phyloP scores from a whole-genome alignment of 2,797 vertebrate species.

The Ispidina lecontei region DNA sequence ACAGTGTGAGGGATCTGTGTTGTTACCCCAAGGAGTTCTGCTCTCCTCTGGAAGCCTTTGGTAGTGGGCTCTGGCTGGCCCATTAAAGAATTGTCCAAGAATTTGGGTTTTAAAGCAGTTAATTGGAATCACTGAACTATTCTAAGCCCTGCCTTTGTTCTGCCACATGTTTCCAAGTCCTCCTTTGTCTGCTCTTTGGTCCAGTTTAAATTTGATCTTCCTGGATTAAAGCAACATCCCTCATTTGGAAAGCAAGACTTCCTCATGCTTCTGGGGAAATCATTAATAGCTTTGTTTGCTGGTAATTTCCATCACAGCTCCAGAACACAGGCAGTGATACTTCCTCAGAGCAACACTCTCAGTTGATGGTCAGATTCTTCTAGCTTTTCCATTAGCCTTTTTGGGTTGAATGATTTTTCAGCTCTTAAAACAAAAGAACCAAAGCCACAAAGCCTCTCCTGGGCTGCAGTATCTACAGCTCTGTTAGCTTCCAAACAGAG shows the following conservation, averaged over 20 bases:
- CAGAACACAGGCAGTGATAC: neutral
- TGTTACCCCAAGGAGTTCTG: neutral
- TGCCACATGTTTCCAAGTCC: neutral
- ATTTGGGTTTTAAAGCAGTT: neutral
- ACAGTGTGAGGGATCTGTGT: neutral
- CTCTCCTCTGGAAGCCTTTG: neutral
- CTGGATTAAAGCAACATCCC: slow-evolving; percentile 52
- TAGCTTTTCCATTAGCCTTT: neutral
- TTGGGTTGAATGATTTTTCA: neutral
- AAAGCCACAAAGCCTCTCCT: neutral
- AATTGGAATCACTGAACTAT: neutral
- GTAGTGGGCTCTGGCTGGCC: neutral
- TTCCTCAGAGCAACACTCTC: neutral
- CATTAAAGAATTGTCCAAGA: neutral
- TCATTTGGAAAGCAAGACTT: slow-evolving; percentile 57
- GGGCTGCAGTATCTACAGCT: neutral
- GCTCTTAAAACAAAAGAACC: neutral
- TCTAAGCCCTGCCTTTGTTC: neutral
- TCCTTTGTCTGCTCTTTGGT: slow-evolving; percentile 59
- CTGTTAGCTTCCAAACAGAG: neutral
- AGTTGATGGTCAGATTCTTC: neutral
- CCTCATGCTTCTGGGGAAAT: slow-evolving; percentile 52
- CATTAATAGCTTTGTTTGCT: slow-evolving; percentile 17
- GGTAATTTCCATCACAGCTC: slow-evolving; percentile 41
- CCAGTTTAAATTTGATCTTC: slow-evolving; percentile 54